Percentiles rank a stretch among this genome's conserved stretches.
These are phyloP conservation scores for Conger conger DNA, from an alignment of 2,113 vertebrate genomes.

Conservation along the genomic window DNA sequence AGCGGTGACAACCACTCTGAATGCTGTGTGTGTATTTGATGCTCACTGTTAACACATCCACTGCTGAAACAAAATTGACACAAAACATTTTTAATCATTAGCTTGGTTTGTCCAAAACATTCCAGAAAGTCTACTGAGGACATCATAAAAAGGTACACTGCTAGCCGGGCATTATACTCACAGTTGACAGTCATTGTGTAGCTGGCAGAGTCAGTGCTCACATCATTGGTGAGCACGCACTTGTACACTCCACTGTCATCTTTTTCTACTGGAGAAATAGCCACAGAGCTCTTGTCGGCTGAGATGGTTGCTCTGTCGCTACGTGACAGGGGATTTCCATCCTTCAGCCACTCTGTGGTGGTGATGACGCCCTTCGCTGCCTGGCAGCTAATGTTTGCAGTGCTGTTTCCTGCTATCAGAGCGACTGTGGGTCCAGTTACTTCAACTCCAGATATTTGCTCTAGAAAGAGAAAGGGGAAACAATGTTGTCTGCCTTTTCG, in stretches of 20 bases:
- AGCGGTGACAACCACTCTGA: not conserved
- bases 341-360: conserved; percentile 23
- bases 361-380: not conserved
- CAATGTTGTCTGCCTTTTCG: too few relatives aligned
- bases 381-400: conserved; percentile 31
- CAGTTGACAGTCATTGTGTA: conserved; percentile 22
- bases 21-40: not conserved
- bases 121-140: not conserved
- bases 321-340: conserved; percentile 18
- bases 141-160: not conserved
- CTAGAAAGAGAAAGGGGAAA: conserved; percentile 3
- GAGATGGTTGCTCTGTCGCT: conserved; percentile 21
- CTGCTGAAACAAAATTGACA: too few relatives aligned
- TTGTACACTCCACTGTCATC: conserved; percentile 20
- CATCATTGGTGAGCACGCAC: conserved; percentile 20
- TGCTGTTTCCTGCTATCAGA: conserved; percentile 26
- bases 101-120: not conserved
- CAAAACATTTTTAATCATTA: not conserved
- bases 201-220: conserved; percentile 7
- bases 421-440: conserved; percentile 14
- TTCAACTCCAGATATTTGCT: conserved; percentile 13
- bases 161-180: conserved; percentile 17
- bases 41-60: not conserved
- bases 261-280: conserved; percentile 11
- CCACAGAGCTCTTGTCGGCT: not conserved